Percentiles rank a stretch among this genome's conserved stretches.
phyloP scores from a whole-genome alignment of 2,113 vertebrate species.

The Thamnaconus septentrionalis region DNA sequence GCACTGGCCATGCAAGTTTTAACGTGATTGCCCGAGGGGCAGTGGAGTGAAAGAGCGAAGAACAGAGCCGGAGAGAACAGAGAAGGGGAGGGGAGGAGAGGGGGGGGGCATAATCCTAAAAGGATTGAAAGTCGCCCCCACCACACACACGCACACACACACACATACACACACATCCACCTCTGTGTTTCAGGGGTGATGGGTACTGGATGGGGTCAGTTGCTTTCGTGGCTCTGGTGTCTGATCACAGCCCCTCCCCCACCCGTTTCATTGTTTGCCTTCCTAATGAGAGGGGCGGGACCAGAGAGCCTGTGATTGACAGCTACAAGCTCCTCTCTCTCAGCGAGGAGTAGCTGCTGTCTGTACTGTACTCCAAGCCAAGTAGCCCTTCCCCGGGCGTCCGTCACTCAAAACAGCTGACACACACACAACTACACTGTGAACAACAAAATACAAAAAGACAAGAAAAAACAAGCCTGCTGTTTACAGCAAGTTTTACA shows the following conservation, averaged over 20 bases:
- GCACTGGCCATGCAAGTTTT: constrained; percentile 89
- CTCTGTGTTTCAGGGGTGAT: constrained; percentile 47
- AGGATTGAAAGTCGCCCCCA: constrained; percentile 74
- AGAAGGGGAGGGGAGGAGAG: not conserved
- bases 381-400: too few relatives aligned
- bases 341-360: constrained; percentile 3
- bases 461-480: too few relatives aligned
- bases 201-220: constrained; percentile 61
- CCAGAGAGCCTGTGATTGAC: constrained; percentile 83
- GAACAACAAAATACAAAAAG: too few relatives aligned
- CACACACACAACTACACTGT: too few relatives aligned
- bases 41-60: constrained; percentile 81
- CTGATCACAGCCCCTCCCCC: constrained; percentile 69
- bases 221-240: constrained; percentile 79
- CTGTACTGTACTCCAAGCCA: constrained; percentile 26
- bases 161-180: constrained; percentile 34
- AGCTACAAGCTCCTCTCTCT: constrained; percentile 74
- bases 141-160: constrained; percentile 22
- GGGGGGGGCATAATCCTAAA: constrained; percentile 70
- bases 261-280: constrained; percentile 88
- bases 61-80: constrained; percentile 69
- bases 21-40: constrained; percentile 91
- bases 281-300: constrained; percentile 96
- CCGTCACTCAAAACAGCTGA: too few relatives aligned
- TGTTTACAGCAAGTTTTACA: too few relatives aligned